Base-by-base conservation (phyloP, 1,140 invertebrate genomes). In the Eriocheir sinensis region DNA sequence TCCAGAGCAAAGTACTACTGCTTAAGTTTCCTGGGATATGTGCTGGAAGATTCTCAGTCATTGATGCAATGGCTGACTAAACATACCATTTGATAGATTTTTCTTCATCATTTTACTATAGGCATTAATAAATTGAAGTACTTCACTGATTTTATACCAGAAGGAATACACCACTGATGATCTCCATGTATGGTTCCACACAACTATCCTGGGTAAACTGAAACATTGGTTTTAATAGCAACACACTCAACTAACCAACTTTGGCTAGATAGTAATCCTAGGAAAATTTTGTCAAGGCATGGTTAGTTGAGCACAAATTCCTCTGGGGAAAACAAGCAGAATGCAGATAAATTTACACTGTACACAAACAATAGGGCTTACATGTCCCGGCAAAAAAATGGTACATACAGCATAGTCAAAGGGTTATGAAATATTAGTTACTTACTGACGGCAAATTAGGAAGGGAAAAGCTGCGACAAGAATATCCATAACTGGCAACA, bases 51-150 rank as follows among this genome's bases (percentile, higher is more conserved):
- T 36, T 34, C 53, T 90, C 89, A 90, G 89, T 90, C 89, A 90
- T 90, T 90, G 89, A 90, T 90, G 89, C 89, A 90, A 90, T 90
- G 89, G 89, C 89, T 90, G 89, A 90, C 60, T n/a, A 72, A 72
- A 72, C 60, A 72, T 72, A 72, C 12, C 60, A 72, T n/a, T 72
- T n/a, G 60, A 72, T 72, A n/a, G 60, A 6, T 72, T 27, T 27
- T n/a, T 72, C 27, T 72, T 72, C n/a, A 72, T n/a, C n/a, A 72
- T 72, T 72, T 8, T n/a, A n/a, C n/a, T n/a, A n/a, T n/a, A 60
- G 60, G n/a, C 60, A 72, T 72, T 72, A 72, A 72, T 72, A 72
- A 72, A 72, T n/a, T 72, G 60, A 72, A 72, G 60, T 72, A 72
- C n/a, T 72, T 72, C 21, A 72, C 44, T 8, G 4, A 72, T 72